Evolutionary conservation across 2,797 vertebrate species (phyloP).

Genomic region (Protosalanx chinensis): DNA sequence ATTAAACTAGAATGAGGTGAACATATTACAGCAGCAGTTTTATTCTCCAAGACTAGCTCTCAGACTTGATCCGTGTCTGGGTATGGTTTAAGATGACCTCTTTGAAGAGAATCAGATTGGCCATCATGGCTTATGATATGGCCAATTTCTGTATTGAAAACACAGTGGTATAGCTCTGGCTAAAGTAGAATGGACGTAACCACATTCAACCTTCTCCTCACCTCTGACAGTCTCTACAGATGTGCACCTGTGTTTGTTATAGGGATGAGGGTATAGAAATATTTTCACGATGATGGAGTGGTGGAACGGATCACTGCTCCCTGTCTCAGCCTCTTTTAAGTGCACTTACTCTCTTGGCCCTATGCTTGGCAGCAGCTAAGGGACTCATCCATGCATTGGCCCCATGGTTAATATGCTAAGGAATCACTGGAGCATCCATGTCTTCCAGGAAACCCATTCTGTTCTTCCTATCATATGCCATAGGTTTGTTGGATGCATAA

Average conservation of each 20-base stretch:
- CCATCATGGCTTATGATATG: constrained; percentile 21
- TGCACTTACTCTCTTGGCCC: constrained; percentile 65
- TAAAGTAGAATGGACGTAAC: neutral
- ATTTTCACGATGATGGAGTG: constrained; percentile 53
- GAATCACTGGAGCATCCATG: constrained; percentile 47
- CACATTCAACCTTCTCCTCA: neutral
- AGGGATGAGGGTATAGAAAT: constrained; percentile 47
- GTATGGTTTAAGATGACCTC: constrained; percentile 40
- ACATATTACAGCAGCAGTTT: constrained; percentile 56
- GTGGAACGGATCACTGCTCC: constrained; percentile 56
- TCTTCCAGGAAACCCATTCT: constrained; percentile 48
- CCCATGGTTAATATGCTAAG: constrained; percentile 44
- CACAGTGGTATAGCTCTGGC: neutral
- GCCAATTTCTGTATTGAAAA: constrained; percentile 19
- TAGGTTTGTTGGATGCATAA: neutral
- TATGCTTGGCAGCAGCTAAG: constrained; percentile 56
- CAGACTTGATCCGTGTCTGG: neutral
- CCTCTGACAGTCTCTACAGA: neutral
- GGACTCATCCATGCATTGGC: constrained; percentile 43
- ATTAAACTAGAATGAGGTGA: constrained; percentile 67
- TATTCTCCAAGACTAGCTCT: constrained; percentile 42
- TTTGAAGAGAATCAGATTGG: constrained; percentile 50
- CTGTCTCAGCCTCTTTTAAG: constrained; percentile 57
- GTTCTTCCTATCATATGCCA: constrained; percentile 11
- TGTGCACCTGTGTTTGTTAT: constrained; percentile 39